Evolutionary conservation across 2,888 invertebrate genomes (phyloP), one percentile per base, ranked within the genome.

Genomic region (Cryptocheilus praepositus): DNA sequence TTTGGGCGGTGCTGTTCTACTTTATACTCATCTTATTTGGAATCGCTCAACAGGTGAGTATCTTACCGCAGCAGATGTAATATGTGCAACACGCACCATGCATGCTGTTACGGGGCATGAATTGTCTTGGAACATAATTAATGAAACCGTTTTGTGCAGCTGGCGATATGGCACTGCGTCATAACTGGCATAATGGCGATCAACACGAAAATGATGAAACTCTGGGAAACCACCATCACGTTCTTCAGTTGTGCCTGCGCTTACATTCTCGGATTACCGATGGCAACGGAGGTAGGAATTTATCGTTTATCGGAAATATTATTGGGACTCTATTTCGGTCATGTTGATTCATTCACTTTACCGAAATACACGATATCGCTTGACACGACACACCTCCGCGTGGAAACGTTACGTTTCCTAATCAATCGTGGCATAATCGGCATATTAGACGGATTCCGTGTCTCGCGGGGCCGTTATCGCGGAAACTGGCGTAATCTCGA

Each of bases 111-210:
- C 11, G 36, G 4, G 36, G 11, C 3, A 11, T 25, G 25, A 25
- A 5, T 45, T 19, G 16, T 11, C 5, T 11, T 15, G 46, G 28
- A 28, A 7, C 7, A 36, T 36, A 36, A 5, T 7, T 11, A 36
- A 11, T 28, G 3, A 28, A 3, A 7, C 7, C 28, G 3, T 11
- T 36, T 36, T 36, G 36, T 70, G 1, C 83, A 91, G 91, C 90
- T 96, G 78, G 96, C 96, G 0, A 94, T 97, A 84, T 97, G 97
- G 97, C 96, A 96, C 85, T 95, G 95, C 83, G 95, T 97, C 61
- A 94, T 96, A 70, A 94, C 95, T 19, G 95, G 96, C 2, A 92
- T 97, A 59, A 92, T 96, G 92, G 91, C 95, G 49, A 91, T 96
- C 86, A 93, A 95, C 89, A 89, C 93, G n/a, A 91, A 92, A 85